Percentiles rank a stretch among this genome's conserved stretches.
Conservation (phyloP, 2,888 invertebrate species). For the Leucania comma region DNA sequence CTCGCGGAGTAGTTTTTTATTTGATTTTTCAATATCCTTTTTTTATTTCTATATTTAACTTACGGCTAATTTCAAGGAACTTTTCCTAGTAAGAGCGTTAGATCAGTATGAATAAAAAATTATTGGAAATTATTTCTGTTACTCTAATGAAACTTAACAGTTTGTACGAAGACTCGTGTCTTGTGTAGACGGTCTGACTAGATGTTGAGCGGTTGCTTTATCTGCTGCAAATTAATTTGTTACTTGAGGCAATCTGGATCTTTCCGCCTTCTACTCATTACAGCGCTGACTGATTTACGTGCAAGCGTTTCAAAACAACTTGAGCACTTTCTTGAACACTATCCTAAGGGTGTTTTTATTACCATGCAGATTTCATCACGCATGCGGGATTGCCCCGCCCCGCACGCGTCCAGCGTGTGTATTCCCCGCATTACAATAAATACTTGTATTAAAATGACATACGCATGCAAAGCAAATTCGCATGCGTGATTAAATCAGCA, state of each 20-base stretch:
- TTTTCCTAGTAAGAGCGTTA: neutral
- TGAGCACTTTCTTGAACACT: constrained; percentile 1
- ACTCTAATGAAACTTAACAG: neutral
- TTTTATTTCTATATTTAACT: neutral
- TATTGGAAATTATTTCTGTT: neutral
- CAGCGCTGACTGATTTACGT: constrained; percentile 7
- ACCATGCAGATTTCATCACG: too few species aligned
- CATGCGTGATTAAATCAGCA: too few species aligned
- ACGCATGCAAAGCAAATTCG: too few species aligned
- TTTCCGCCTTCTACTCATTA: constrained; percentile 1
- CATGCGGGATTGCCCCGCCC: too few species aligned
- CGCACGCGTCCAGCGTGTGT: too few species aligned
- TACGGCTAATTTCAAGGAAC: neutral
- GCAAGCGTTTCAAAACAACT: neutral
- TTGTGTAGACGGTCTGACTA: neutral
- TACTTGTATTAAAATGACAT: too few species aligned
- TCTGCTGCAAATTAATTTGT: constrained; percentile 3
- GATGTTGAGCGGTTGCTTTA: neutral
- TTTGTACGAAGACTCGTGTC: neutral
- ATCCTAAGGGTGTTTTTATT: too few species aligned
- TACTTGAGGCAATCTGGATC: constrained; percentile 3
- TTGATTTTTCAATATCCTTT: constrained; percentile 12
- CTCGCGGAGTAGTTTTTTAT: constrained; percentile 20
- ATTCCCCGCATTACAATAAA: too few species aligned
- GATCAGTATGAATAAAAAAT: neutral